A percentile compares a stretch with the other conserved stretches of the same genome.
These are phyloP conservation scores for Hemicentrotus pulcherrimus DNA, from an alignment of 35 echinoderm and acorn worm species.

Conservation along the genomic window DNA sequence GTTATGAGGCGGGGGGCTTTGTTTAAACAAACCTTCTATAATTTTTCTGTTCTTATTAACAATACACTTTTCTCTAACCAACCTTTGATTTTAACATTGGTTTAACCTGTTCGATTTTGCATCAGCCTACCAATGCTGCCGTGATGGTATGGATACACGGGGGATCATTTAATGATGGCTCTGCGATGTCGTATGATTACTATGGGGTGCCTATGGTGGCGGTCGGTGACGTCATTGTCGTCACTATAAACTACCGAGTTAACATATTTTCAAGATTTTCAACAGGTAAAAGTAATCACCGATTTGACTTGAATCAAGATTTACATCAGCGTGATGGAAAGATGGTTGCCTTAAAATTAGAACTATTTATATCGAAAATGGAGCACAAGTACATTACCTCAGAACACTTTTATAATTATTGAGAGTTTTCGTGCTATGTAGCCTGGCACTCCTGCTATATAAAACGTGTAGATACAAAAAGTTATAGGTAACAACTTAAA, in stretches of 20 bases:
- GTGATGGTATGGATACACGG: conserved; percentile 9
- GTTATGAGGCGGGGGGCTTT: too few relatives aligned
- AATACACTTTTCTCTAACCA: too few relatives aligned
- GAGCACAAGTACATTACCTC: not conserved
- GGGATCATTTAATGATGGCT: not conserved
- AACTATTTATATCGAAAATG: not conserved
- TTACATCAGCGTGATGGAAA: too few relatives aligned
- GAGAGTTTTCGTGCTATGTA: too few relatives aligned
- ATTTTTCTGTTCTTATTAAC: too few relatives aligned
- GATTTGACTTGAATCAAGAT: too few relatives aligned
- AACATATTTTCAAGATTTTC: not conserved
- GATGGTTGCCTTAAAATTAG: too few relatives aligned
- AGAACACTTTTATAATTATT: not conserved
- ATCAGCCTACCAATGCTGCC: not conserved
- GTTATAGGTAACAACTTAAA: too few relatives aligned
- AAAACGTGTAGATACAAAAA: too few relatives aligned
- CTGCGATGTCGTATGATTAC: not conserved
- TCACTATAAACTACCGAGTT: not conserved
- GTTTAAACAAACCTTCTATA: too few relatives aligned
- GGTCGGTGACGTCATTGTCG: not conserved
- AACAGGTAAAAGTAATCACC: not conserved
- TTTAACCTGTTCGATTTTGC: not conserved
- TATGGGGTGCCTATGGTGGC: not conserved
- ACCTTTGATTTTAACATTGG: too few relatives aligned
- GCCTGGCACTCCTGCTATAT: too few relatives aligned